These are phyloP conservation scores for Onychostruthus taczanowskii DNA, from an alignment of 2,113 vertebrate genomes.

Conservation along the genomic window DNA sequence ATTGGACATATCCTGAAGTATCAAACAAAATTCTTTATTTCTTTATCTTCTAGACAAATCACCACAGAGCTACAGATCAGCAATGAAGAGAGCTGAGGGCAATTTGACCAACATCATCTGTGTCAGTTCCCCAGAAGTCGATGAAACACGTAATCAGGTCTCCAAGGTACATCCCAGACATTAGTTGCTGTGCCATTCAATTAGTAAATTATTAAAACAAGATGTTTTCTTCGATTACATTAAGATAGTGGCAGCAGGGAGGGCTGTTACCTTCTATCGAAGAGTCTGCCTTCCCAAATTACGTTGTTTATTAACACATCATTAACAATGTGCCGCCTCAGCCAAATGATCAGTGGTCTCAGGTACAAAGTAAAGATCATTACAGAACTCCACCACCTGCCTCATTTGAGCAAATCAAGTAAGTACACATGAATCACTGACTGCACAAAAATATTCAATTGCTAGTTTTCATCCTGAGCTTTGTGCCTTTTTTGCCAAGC, in stretches of 20 bases:
- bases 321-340: constrained; percentile 15
- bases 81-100: neutral
- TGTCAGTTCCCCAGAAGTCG: neutral
- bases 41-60: constrained; percentile 50
- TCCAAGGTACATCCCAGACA: constrained; percentile 33
- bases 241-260: neutral
- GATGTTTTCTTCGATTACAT: constrained; percentile 1
- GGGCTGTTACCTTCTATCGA: neutral
- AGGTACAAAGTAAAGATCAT: neutral
- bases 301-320: constrained; percentile 2
- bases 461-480: neutral
- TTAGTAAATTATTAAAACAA: constrained; percentile 37
- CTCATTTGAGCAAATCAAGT: neutral
- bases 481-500: neutral
- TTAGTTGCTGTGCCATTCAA: neutral
- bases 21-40: neutral
- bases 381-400: neutral
- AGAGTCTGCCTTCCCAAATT: constrained; percentile 27
- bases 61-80: neutral
- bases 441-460: neutral
- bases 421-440: neutral
- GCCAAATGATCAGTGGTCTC: neutral
- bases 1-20: neutral
- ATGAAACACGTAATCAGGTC: neutral
- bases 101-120: neutral